A percentile compares a stretch with the other conserved stretches of the same genome.
Evolutionary conservation across 1,140 invertebrate species (phyloP).

Genomic region (Globodera rostochiensis): DNA sequence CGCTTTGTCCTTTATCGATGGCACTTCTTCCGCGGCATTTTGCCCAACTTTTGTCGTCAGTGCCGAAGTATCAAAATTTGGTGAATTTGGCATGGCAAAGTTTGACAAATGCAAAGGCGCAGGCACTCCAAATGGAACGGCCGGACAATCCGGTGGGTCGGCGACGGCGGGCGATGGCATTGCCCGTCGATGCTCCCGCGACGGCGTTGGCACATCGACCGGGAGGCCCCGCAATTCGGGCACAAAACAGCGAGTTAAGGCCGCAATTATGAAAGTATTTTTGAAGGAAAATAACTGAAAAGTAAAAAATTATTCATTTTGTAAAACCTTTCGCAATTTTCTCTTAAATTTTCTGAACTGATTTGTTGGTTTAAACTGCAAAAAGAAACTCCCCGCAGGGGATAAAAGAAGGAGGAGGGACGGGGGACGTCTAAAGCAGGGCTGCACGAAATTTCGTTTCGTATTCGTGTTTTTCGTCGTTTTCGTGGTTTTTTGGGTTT

Average conservation of each 20-base stretch:
- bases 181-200: not conserved
- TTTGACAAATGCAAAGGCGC: too few relatives aligned
- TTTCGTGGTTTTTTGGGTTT: too few relatives aligned
- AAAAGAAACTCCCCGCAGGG: too few relatives aligned
- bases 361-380: too few relatives aligned
- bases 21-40: not conserved
- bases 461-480: too few relatives aligned
- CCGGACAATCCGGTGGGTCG: too few relatives aligned
- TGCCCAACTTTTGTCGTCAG: not conserved
- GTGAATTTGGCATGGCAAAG: not conserved
- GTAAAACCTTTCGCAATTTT: too few relatives aligned
- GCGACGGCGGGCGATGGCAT: not conserved
- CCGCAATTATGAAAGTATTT: not conserved
- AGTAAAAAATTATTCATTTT: not conserved
- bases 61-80: not conserved
- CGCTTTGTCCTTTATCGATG: not conserved
- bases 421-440: too few relatives aligned
- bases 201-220: not conserved
- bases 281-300: not conserved
- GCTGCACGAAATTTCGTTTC: too few relatives aligned
- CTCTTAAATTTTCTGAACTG: too few relatives aligned
- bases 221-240: not conserved
- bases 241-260: not conserved
- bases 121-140: too few relatives aligned
- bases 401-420: too few relatives aligned